These are phyloP conservation scores for Ctenomys sociabilis DNA, from an alignment of 2,113 vertebrate genomes.

Conservation along the genomic window DNA sequence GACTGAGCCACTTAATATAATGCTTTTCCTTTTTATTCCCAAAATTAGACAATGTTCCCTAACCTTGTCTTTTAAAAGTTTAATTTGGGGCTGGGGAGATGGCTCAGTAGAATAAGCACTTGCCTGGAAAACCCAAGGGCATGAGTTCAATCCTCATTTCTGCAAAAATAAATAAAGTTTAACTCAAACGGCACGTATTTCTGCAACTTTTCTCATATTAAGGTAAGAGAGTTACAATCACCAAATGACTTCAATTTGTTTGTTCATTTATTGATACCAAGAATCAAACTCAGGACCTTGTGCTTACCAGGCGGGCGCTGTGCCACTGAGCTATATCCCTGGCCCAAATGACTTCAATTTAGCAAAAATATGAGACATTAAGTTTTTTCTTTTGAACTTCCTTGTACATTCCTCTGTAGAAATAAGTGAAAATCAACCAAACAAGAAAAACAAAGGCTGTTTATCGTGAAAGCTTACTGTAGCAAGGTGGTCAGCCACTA, in stretches of 20 bases:
- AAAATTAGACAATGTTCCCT: conserved; percentile 7
- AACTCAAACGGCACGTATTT: neutral
- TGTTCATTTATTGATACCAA: too few relatives aligned
- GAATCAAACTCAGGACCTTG: too few relatives aligned
- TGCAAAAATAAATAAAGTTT: neutral
- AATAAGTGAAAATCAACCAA: neutral
- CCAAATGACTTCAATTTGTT: neutral
- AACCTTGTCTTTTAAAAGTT: neutral
- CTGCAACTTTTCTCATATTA: neutral
- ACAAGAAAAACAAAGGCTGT: neutral
- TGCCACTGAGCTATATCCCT: too few relatives aligned
- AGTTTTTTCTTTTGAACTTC: neutral
- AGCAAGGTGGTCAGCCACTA: neutral
- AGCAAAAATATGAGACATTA: neutral
- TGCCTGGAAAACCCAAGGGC: too few relatives aligned
- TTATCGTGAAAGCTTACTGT: neutral
- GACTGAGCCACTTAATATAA: conserved; percentile 6
- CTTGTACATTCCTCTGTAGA: neutral
- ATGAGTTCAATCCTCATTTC: too few relatives aligned
- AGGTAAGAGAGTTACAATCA: neutral
- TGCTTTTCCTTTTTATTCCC: neutral
- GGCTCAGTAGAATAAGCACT: too few relatives aligned
- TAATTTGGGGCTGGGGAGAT: neutral
- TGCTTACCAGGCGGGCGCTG: too few relatives aligned
- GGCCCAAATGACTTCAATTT: neutral